Conservation (phyloP, 2,888 invertebrate species). For the Dysmachus trigonus region DNA sequence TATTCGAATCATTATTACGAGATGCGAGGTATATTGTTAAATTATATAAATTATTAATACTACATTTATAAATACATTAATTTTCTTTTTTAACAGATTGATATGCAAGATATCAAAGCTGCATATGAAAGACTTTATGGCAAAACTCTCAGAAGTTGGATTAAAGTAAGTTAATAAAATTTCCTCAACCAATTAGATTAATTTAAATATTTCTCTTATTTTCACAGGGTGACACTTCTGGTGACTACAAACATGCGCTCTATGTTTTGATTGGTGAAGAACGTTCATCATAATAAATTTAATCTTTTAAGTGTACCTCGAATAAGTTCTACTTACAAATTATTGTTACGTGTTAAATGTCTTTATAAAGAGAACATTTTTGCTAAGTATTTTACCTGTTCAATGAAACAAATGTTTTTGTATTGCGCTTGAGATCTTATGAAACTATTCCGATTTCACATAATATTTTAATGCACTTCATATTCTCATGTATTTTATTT, state of each 20-base stretch:
- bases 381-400: not conserved
- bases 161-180: constrained; percentile 70
- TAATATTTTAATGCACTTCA: not conserved
- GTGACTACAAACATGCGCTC: constrained; percentile 86
- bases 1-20: constrained; percentile 84
- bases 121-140: constrained; percentile 80
- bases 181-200: not conserved
- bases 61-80: not conserved
- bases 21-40: constrained; percentile 69
- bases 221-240: constrained; percentile 80
- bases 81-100: constrained; percentile 66
- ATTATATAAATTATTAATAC: not conserved
- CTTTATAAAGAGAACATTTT: not conserved
- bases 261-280: constrained; percentile 73
- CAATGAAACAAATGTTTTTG: not conserved
- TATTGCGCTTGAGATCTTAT: not conserved
- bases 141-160: constrained; percentile 80
- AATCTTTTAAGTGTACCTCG: not conserved
- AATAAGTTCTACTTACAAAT: not conserved
- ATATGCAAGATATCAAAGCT: constrained; percentile 84
- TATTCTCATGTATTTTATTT: not conserved
- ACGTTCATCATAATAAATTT: constrained; percentile 53
- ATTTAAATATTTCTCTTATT: not conserved
- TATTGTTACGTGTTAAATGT: not conserved
- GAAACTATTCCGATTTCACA: not conserved